Evolutionary conservation across 1,140 invertebrate genomes (phyloP), one percentile per base, ranked within the genome.

Genomic region (Hypsibius dujardini): DNA sequence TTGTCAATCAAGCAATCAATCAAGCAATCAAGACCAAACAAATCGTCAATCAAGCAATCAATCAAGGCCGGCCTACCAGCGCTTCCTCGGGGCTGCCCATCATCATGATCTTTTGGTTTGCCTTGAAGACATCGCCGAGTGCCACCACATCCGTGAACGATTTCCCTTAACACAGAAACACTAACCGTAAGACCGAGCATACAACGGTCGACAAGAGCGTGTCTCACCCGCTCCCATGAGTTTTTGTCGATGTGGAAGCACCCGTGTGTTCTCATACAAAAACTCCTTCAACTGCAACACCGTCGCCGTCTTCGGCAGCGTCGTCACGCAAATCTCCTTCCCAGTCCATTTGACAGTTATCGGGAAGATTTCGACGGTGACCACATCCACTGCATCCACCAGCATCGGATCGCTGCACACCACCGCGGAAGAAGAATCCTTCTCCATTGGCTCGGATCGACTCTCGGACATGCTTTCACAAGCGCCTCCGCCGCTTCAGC

Each of bases 81-180:
- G 90, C 90, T 76, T 92, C 88, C 78, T 96, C 94, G 45, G 89
- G 81, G 0, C 91, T 95, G 0, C 93, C 94, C 85, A 97, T 93
- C 87, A 97, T 89, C 90, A 96, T 95, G 15, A 97, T 84, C 80
- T 95, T 94, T 72, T 89, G 88, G 47, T 89, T 89, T n/a, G 86
- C 84, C 78, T 92, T 93, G 62, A 67, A 67, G 62, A 42, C 42
- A 67, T 45, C 42, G 7, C 62, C 42, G 12, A 67, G 42, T 7
- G 42, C 62, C 62, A 67, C 12, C 12, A 15, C 42, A 42, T 67
- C 62, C 42, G 62, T 15, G 12, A 67, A 45, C 3, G 62, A 7
- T 67, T 67, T 67, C 3, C 62, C 62, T 28, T 67, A 45, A 3
- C 7, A 67, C 12, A 67, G 42, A 12, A 67, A 12, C 7, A 67